phyloP scores from a whole-genome alignment of 2,797 vertebrate species.

The Pogoniulus pusillus region DNA sequence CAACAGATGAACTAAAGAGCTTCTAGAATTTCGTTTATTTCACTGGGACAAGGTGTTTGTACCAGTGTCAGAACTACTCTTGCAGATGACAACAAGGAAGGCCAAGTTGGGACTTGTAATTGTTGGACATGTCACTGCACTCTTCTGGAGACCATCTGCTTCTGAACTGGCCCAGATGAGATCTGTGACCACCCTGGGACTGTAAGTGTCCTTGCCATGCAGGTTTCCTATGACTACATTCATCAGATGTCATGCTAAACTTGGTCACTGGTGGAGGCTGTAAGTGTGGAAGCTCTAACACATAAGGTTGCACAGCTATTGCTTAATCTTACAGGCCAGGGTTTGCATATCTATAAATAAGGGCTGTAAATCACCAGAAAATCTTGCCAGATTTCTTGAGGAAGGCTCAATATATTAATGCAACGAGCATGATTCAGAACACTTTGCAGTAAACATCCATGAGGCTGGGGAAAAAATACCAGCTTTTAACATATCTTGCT shows the following conservation, averaged over 20 bases:
- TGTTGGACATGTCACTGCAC: neutral
- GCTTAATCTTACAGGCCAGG: neutral
- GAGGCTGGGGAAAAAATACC: neutral
- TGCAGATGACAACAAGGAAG: neutral
- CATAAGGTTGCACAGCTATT: neutral
- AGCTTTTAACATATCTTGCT: neutral
- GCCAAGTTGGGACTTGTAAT: neutral
- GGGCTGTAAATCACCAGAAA: neutral
- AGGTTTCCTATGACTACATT: neutral
- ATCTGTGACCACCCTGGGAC: neutral
- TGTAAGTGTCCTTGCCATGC: neutral
- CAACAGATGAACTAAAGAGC: neutral
- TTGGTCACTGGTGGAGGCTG: neutral
- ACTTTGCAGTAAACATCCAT: neutral
- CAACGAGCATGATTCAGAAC: neutral
- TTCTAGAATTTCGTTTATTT: conserved; percentile 2
- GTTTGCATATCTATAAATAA: neutral
- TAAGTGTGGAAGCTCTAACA: neutral
- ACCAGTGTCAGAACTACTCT: neutral
- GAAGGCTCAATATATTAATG: neutral
- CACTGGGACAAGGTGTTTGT: neutral
- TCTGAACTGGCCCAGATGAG: neutral
- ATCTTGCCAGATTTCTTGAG: neutral
- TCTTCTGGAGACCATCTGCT: neutral
- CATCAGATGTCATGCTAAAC: neutral